Percentiles rank a stretch among this genome's conserved stretches.
These are phyloP conservation scores for Cairina moschata DNA, from an alignment of 2,113 vertebrate species.

Conservation along the genomic window DNA sequence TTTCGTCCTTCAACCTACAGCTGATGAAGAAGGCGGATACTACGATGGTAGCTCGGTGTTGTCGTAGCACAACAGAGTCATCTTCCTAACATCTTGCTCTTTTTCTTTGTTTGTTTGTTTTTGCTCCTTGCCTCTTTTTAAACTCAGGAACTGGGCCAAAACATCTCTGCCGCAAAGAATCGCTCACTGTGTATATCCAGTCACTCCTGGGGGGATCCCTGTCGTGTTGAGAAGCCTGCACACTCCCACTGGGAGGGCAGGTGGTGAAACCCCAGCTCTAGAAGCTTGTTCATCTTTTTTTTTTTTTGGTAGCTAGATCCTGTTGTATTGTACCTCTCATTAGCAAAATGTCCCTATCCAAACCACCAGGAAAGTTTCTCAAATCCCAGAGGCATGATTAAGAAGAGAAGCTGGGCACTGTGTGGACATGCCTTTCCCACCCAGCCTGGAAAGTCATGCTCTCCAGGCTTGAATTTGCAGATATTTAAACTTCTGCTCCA, in stretches of 20 bases:
- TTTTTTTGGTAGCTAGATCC: neutral
- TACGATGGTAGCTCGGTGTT: constrained; percentile 60
- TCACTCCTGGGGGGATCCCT: neutral
- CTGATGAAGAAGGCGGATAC: constrained; percentile 47
- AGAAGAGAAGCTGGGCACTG: neutral
- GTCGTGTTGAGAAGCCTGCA: neutral
- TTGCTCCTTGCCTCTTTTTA: constrained; percentile 18
- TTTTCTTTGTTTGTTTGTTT: neutral
- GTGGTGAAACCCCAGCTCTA: neutral
- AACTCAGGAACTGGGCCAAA: constrained; percentile 67
- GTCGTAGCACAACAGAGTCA: constrained; percentile 9
- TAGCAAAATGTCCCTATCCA: neutral
- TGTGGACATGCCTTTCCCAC: neutral
- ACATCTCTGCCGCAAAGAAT: constrained; percentile 35
- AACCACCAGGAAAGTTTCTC: neutral
- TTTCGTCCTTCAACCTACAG: constrained; percentile 39
- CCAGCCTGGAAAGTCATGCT: neutral
- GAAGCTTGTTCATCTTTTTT: neutral
- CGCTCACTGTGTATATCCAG: constrained; percentile 5
- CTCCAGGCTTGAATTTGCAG: neutral
- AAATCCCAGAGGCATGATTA: neutral
- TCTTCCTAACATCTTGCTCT: constrained; percentile 43
- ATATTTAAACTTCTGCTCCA: neutral
- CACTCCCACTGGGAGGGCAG: neutral
- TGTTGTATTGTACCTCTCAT: neutral